These are phyloP conservation scores for Venustaconcha ellipsiformis DNA, from an alignment of 1,140 invertebrate species.

Conservation along the genomic window DNA sequence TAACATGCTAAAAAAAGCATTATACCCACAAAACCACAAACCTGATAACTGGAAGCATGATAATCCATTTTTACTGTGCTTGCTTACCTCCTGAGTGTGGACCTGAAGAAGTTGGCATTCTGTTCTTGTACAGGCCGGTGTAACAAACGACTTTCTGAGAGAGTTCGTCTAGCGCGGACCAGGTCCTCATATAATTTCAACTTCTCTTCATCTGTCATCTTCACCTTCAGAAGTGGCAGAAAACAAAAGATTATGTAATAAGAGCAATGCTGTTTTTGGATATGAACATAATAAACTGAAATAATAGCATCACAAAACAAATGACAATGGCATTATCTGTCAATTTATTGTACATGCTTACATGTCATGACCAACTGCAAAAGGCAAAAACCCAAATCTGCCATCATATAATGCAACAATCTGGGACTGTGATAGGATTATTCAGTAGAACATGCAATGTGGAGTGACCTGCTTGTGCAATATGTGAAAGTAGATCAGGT, in stretches of 20 bases:
- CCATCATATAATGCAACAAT: too few relatives aligned
- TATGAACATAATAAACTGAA: too few relatives aligned
- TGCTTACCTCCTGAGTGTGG: constrained; percentile 81
- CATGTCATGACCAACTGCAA: too few relatives aligned
- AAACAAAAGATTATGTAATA: neutral
- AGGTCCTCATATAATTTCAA: constrained; percentile 85
- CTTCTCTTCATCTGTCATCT: constrained; percentile 86
- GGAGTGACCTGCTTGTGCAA: too few relatives aligned
- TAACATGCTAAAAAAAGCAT: neutral
- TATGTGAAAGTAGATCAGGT: too few relatives aligned
- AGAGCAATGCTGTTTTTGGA: neutral
- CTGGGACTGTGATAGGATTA: too few relatives aligned
- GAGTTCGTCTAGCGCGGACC: constrained; percentile 74
- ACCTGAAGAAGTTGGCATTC: constrained; percentile 84
- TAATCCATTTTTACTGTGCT: neutral
- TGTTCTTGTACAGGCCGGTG: constrained; percentile 83
- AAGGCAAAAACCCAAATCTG: too few relatives aligned
- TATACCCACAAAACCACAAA: neutral
- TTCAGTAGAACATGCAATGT: too few relatives aligned
- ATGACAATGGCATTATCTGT: too few relatives aligned
- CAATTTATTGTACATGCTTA: too few relatives aligned
- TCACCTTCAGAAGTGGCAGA: constrained; percentile 68
- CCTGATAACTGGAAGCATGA: too few relatives aligned
- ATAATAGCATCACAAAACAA: too few relatives aligned
- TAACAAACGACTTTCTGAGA: constrained; percentile 87